phyloP scores from a whole-genome alignment of 2,888 invertebrate species.

The Drosophila kuntzei region DNA sequence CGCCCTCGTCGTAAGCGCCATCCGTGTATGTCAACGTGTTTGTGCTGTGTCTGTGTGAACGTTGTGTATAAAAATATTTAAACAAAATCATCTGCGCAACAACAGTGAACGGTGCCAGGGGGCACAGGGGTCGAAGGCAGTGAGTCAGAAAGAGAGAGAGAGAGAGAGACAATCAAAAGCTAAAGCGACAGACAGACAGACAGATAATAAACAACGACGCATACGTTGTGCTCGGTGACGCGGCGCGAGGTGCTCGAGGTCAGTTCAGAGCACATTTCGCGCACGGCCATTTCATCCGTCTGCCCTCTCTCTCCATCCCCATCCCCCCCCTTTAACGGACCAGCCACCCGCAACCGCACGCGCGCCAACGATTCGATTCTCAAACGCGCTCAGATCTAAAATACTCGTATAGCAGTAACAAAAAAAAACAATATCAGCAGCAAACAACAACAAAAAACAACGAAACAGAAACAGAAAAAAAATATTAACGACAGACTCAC shows the following conservation, averaged over 20 bases:
- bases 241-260: slow-evolving; percentile 76
- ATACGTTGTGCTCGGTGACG: slow-evolving; percentile 59
- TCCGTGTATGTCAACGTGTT: slow-evolving; percentile 23
- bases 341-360: slow-evolving; percentile 64
- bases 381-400: slow-evolving; percentile 40
- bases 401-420: slow-evolving; percentile 9
- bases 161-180: slow-evolving; percentile 21
- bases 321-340: slow-evolving; percentile 9
- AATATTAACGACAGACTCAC: slow-evolving; percentile 62
- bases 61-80: slow-evolving; percentile 61
- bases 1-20: slow-evolving; percentile 13
- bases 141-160: too few relatives aligned
- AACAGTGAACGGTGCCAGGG: slow-evolving; percentile 23
- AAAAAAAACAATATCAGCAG: slow-evolving; percentile 32
- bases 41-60: slow-evolving; percentile 23
- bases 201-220: slow-evolving; percentile 59
- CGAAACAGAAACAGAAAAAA: slow-evolving; percentile 15
- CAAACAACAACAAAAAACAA: slow-evolving; percentile 31
- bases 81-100: slow-evolving; percentile 67
- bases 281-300: slow-evolving; percentile 55
- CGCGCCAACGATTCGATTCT: slow-evolving; percentile 33
- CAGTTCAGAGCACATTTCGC: slow-evolving; percentile 75
- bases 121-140: slow-evolving; percentile 29
- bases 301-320: neutral
- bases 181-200: slow-evolving; percentile 40